These are phyloP conservation scores for Tenthredo distinguenda DNA, from an alignment of 2,888 invertebrate species.

Conservation along the genomic window DNA sequence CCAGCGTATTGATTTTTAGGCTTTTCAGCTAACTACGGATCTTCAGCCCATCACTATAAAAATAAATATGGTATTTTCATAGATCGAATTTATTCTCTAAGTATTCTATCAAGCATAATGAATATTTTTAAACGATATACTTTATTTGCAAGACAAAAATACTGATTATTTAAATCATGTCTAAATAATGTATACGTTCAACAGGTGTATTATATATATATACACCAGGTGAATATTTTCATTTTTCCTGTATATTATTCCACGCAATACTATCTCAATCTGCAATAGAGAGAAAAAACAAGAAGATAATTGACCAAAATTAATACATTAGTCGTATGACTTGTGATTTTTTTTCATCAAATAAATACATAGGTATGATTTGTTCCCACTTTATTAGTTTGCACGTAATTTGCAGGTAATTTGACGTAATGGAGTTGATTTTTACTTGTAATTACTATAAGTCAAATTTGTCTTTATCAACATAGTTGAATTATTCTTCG, in stretches of 20 bases:
- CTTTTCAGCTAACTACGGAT: background rate
- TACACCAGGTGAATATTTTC: slow-evolving; percentile 8
- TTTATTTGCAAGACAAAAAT: background rate
- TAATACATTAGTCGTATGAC: background rate
- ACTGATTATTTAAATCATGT: slow-evolving; percentile 9
- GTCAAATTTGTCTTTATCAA: background rate
- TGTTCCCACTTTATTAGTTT: background rate
- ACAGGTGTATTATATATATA: background rate
- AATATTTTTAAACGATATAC: background rate
- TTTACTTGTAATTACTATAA: background rate
- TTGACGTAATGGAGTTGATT: background rate
- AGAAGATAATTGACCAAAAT: slow-evolving; percentile 2
- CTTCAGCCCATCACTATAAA: background rate
- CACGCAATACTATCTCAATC: background rate
- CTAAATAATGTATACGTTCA: background rate
- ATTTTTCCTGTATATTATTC: background rate
- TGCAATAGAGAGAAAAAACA: background rate
- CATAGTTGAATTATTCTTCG: background rate
- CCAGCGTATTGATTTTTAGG: background rate
- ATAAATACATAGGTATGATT: background rate
- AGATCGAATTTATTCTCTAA: background rate
- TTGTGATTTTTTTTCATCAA: slow-evolving; percentile 1
- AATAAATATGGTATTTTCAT: slow-evolving; percentile 25
- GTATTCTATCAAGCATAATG: slow-evolving; percentile 11
- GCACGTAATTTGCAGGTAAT: background rate